Conservation (phyloP, 2,888 invertebrate species). For the Atethmia centrago region DNA sequence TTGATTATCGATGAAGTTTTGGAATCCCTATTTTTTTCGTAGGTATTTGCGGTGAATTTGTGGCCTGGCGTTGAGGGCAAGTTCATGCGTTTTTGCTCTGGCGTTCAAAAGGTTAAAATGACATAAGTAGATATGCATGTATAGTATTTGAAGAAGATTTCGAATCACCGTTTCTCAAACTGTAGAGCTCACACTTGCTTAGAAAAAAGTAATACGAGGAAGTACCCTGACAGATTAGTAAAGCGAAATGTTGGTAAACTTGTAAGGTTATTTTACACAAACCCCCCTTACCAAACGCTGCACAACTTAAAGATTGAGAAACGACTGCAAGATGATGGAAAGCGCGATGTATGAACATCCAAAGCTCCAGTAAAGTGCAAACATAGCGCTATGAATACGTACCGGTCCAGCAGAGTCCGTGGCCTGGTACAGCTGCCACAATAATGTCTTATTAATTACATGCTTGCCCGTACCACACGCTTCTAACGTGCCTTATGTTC, state of each 20-base stretch:
- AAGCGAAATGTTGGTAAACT: neutral
- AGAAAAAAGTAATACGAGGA: neutral
- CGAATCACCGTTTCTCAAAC: slow-evolving; percentile 47
- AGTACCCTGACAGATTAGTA: slow-evolving; percentile 8
- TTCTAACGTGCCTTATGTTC: slow-evolving; percentile 59
- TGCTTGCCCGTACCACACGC: slow-evolving; percentile 65
- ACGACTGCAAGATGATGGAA: slow-evolving; percentile 48
- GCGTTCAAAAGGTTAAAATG: too few relatives aligned
- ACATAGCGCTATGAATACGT: slow-evolving; percentile 76
- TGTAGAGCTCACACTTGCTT: slow-evolving; percentile 13
- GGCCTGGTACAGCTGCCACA: slow-evolving; percentile 90
- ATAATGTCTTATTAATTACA: slow-evolving; percentile 87
- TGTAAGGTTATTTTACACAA: neutral
- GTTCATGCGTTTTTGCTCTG: too few relatives aligned
- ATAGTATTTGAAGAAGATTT: slow-evolving; percentile 55
- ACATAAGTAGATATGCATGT: neutral
- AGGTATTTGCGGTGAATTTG: too few relatives aligned
- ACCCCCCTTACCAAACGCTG: neutral
- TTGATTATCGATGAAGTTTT: too few relatives aligned
- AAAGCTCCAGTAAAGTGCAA: slow-evolving; percentile 72
- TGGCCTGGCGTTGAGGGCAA: too few relatives aligned
- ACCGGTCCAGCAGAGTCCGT: slow-evolving; percentile 88
- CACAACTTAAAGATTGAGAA: slow-evolving; percentile 41
- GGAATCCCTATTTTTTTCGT: too few relatives aligned
- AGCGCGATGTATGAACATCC: slow-evolving; percentile 66